Evolutionary conservation across 2,113 vertebrate species (phyloP), one percentile per base, ranked within the genome.

Genomic region (Ailuropoda melanoleuca): DNA sequence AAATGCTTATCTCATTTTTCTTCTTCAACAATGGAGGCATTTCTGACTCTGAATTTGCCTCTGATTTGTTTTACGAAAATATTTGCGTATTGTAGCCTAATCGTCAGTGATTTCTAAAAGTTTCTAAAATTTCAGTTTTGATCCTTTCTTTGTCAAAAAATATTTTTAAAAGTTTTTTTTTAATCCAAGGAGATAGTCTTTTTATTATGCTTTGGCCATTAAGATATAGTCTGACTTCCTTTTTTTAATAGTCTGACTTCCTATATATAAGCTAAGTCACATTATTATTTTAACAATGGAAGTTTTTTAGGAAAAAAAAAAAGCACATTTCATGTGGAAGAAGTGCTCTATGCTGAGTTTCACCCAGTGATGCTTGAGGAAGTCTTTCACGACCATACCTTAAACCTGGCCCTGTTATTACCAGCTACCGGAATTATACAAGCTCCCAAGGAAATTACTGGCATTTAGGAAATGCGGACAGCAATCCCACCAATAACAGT

Each of bases 81-180:
- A 0, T 77, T 26, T 39, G 8, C 50, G 39, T 70, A 56, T 64
- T 70, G 31, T 17, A n/a, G 60, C 55, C 53, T 82, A 50, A 93
- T 37, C 80, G 53, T 75, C 31, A 94, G 37, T 64, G 24, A 72
- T 86, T 91, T 85, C 64, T 85, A 85, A 88, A 87, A 82, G 50
- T n/a, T 48, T 53, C 74, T 56, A 6, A 80, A 90, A 60, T 92
- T 95, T 95, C 66, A 90, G 43, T 80, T 92, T 94, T 86, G 43
- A 70, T 48, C 85, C 88, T 46, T 89, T 82, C 50, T 64, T 89
- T 91, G 18, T 66, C 10, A 48, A 60, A 58, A 50, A 64, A 8
- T 53, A 13, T 17, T 66, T 74, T 31, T 26, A 58, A 55, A 53
- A 3, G 1, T 21, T 53, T 66, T 55, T 19, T 24, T 53, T 94